These are phyloP conservation scores for Sciaenops ocellatus DNA, from an alignment of 2,797 vertebrate species.

Conservation along the genomic window DNA sequence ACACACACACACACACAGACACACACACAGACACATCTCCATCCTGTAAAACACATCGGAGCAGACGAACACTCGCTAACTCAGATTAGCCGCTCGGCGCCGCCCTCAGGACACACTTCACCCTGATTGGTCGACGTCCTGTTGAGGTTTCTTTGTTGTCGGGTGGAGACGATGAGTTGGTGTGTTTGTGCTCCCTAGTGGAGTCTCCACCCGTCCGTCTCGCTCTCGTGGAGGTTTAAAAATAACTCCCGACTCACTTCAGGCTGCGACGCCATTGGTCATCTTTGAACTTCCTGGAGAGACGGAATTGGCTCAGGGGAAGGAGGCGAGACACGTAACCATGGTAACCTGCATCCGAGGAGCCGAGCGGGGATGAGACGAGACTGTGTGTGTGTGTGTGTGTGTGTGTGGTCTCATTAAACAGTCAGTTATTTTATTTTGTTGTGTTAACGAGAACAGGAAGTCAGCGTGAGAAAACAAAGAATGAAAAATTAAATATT, in stretches of 20 bases:
- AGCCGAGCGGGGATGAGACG: neutral
- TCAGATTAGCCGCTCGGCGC: no score
- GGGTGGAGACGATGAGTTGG: neutral
- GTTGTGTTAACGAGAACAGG: no score
- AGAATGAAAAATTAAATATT: no score
- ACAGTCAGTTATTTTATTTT: no score
- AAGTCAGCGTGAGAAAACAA: no score
- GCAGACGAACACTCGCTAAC: no score
- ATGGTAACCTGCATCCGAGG: conserved; percentile 34
- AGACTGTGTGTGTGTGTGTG: conserved; percentile 8
- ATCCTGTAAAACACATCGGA: no score
- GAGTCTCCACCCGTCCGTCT: neutral
- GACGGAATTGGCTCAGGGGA: conserved; percentile 11
- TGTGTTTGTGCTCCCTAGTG: neutral
- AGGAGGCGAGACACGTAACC: conserved; percentile 22
- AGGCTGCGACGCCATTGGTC: neutral
- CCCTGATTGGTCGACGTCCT: no score
- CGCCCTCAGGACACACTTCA: no score
- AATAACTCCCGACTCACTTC: conserved; percentile 17
- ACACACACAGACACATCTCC: no score
- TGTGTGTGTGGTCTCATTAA: neutral
- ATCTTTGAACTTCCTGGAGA: conserved; percentile 16
- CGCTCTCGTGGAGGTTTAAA: neutral
- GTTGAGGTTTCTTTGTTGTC: no score
- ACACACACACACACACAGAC: no score